Base-by-base conservation (phyloP, 2,888 invertebrate species). In the Trimorus sp. region DNA sequence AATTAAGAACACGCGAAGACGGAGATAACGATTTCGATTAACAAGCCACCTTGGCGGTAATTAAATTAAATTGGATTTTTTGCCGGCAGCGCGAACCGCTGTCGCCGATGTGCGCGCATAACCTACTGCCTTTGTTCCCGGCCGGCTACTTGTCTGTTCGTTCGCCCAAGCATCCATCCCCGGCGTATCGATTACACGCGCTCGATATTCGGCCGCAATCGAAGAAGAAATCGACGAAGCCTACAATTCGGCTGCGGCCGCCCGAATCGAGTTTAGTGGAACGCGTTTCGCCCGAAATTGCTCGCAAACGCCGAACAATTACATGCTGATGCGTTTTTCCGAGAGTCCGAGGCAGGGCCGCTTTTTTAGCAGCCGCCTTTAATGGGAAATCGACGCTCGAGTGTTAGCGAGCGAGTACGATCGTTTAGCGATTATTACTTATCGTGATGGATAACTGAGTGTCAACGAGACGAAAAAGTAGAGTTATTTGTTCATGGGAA, bases 61-160 rank as follows among this genome's bases (percentile, higher is more conserved):
- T 86, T 86, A 87, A 87, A 87, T 87, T 85, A 87, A 86, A 87
- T 87, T 86, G 85, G 84, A 85, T 85, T 86, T 85, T 86, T 83
- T 85, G 79, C 84, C 82, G 63, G 51, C 70, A 70, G 62, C 82
- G 51, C 14, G 66, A 69, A 63, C 59, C 65, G 51, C 70, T 76
- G 71, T 73, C 77, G 62, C 56, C 60, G 56, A 26, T 26, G 37
- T 48, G 45, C 65, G 65, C 42, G 59, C 42, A 26, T 82, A 82
- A 82, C 82, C 82, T 66, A 82, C 82, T 82, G 82, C 78, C 82
- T 82, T 82, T 82, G 78, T 82, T 82, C 73, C 63, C 38, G 14
- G 40, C 65, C 71, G 54, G 79, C 79, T 74, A 75, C 79, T 79
- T 79, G 79, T 70, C 53, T 48, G 59, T 15, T 54, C 75, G 60